phyloP scores from a whole-genome alignment of 2,888 invertebrate species.

The Megamerina dolium region DNA sequence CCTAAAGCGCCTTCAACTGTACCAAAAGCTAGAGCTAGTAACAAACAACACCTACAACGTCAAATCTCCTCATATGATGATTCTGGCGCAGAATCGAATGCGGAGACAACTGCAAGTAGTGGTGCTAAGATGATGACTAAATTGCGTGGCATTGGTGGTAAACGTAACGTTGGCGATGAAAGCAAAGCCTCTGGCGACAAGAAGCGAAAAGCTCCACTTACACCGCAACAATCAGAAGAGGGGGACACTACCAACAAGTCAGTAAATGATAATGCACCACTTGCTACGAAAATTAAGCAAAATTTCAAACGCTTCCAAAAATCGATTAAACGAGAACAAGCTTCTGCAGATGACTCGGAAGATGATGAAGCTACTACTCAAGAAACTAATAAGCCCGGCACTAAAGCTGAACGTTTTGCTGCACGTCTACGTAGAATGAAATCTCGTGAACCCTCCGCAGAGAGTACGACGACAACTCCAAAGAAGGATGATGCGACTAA shows the following conservation, averaged over 20 bases:
- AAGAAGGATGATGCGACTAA: constrained; percentile 11
- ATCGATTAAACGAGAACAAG: constrained; percentile 31
- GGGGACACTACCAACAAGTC: not conserved
- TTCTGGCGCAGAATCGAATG: not conserved
- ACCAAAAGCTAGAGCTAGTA: not conserved
- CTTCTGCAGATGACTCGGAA: constrained; percentile 19
- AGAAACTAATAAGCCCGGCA: constrained; percentile 1
- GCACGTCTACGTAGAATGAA: constrained; percentile 34
- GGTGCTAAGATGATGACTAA: not conserved
- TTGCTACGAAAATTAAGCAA: constrained; percentile 30
- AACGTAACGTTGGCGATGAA: constrained; percentile 3
- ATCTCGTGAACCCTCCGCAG: constrained; percentile 24
- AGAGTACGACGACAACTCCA: constrained; percentile 16
- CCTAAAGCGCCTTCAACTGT: not conserved
- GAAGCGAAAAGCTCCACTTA: constrained; percentile 19
- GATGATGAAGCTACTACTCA: constrained; percentile 8
- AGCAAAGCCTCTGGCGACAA: constrained; percentile 4
- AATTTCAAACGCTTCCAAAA: constrained; percentile 37
- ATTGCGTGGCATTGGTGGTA: constrained; percentile 1
- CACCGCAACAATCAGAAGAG: constrained; percentile 23
- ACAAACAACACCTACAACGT: not conserved
- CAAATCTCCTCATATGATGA: not conserved
- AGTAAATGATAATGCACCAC: constrained; percentile 20
- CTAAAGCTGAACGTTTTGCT: constrained; percentile 25
- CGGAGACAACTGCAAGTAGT: not conserved